Base-by-base conservation (phyloP, 2,888 invertebrate species). In the Urechis unicinctus region DNA sequence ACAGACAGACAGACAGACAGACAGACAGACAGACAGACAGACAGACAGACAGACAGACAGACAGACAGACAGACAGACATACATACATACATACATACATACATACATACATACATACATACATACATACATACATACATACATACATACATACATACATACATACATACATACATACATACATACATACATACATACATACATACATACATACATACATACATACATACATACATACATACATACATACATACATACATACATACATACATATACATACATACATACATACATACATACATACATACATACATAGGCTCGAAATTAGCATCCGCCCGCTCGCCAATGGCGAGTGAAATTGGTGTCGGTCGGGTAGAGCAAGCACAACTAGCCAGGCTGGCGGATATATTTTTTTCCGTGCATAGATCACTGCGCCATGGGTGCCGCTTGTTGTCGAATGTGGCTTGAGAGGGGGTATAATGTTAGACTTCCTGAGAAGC, bases 41-140 rank as follows among this genome's bases (percentile, higher is more conserved):
- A 50, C 43, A 44, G 47, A 50, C 50, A 50, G 50, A 50, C 53
- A 53, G 44, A 46, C 45, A 52, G 31, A 52, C 44, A 50, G 50
- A 51, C 55, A 51, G 44, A 25, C 50, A 51, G 31, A 50, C 50
- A 51, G 50, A 45, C 50, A 51, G n/a, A n/a, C n/a, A n/a, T n/a
- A n/a, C n/a, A n/a, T n/a, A n/a, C n/a, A n/a, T n/a, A n/a, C n/a
- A n/a, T 21, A 50, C 45, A 51, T 36, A 41, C 28, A 55, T 45
- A 47, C 53, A 53, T 21, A 49, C 49, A 54, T 4, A 54, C 42
- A 54, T 29, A 41, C 42, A 49, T 2, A 54, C 21, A 54, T 29
- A 54, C 42, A 42, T 9, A 50, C 49, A 49, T 1, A 50, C 41
- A 49, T 17, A 54, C 6, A 42, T 13, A 50, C n/a, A 55, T 29